phyloP scores from a whole-genome alignment of 2,888 invertebrate species.

The Anagyrus pseudococci region DNA sequence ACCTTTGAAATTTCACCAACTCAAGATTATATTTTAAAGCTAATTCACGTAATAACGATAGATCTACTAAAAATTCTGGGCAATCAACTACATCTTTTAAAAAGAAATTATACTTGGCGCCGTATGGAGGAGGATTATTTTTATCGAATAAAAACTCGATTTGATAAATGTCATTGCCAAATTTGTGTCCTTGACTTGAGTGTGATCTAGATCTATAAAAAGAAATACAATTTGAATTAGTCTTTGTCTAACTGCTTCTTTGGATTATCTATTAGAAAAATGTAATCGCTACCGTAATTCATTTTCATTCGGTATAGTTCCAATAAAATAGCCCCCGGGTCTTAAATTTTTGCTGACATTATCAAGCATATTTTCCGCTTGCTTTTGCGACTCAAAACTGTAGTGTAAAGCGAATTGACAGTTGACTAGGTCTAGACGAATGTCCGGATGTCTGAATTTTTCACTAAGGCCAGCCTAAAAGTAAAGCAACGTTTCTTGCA shows the following conservation, averaged over 20 bases:
- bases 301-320: slow-evolving; percentile 93
- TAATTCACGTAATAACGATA: slow-evolving; percentile 80
- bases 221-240: too few relatives aligned
- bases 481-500: too few relatives aligned
- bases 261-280: too few relatives aligned
- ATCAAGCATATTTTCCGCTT: slow-evolving; percentile 90
- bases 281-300: slow-evolving; percentile 77
- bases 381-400: slow-evolving; percentile 85
- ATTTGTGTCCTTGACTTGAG: slow-evolving; percentile 67
- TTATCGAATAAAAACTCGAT: slow-evolving; percentile 73
- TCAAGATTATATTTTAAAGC: slow-evolving; percentile 77
- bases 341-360: slow-evolving; percentile 91
- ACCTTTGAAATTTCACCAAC: slow-evolving; percentile 69
- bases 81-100: slow-evolving; percentile 97
- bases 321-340: slow-evolving; percentile 94
- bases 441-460: slow-evolving; percentile 78
- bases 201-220: slow-evolving; percentile 64
- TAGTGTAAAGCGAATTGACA: slow-evolving; percentile 99
- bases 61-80: slow-evolving; percentile 97
- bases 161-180: slow-evolving; percentile 81
- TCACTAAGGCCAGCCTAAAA: slow-evolving; percentile 68
- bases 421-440: slow-evolving; percentile 87
- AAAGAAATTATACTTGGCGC: slow-evolving; percentile 94
- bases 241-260: too few relatives aligned
- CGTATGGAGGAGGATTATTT: slow-evolving; percentile 83